Evolutionary conservation across 2,113 vertebrate genomes (phyloP), one percentile per base, ranked within the genome.

Genomic region (Terrapene triunguis): DNA sequence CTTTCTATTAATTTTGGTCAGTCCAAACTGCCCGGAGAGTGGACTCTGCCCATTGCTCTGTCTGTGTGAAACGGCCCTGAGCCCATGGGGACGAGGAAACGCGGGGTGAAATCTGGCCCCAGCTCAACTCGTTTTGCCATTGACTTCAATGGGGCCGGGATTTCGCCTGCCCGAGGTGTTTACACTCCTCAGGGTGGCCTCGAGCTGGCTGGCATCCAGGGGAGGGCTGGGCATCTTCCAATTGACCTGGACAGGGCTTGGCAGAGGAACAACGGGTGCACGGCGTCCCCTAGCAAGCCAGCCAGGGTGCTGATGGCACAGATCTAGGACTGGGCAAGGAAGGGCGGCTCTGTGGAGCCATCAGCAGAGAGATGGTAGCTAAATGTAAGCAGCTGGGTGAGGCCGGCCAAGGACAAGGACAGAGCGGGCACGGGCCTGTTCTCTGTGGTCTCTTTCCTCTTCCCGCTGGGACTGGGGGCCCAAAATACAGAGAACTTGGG

Each of bases 351-450:
- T 72, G n/a, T 72, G n/a, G 35, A 19, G 35, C 65, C 65, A 38
- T 69, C 65, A 69, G 32, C 62, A 69, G 35, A 19, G 65, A 22
- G 35, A 38, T 5, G 17, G 19, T 21, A 38, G n/a, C 35, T 72
- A 72, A 38, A 35, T 22, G n/a, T n/a, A 72, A 87, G 74, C 59
- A 76, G 25, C 5, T 0, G 5, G 72, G 44, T 27, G 59, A 65
- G 50, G 59, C 25, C 2, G 25, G 35, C 0, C 0, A 90, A 69
- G n/a, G 59, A 5, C 9, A 1, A 25, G 11, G 51, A 27, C 38
- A n/a, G 79, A 55, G 16, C 19, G 51, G 38, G 35, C 85, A n/a
- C 55, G 24, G 10, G 1, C 79, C 50, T 1, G 3, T 57, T 72
- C 27, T 44, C 69, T 16, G 54, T 48, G 5, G 0, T 8, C 6